A percentile compares a stretch with the other conserved stretches of the same genome.
These are phyloP conservation scores for Sphaerophoria rueppellii DNA, from an alignment of 2,888 invertebrate species.

Conservation along the genomic window DNA sequence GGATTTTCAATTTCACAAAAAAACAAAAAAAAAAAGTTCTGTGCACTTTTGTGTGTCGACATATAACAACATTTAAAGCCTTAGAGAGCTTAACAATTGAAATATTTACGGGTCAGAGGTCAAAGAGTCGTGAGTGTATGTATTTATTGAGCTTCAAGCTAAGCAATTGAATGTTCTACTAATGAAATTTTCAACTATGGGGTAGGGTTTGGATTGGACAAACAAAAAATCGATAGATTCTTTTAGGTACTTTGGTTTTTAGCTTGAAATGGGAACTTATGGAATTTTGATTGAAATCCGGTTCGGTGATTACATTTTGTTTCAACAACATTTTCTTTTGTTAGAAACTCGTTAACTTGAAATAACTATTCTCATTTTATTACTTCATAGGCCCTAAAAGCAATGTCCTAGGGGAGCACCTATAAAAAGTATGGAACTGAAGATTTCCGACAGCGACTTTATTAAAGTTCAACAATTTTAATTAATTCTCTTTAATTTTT, in stretches of 20 bases:
- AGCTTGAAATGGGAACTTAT: background rate
- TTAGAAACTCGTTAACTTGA: too few species aligned
- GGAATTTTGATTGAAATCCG: too few species aligned
- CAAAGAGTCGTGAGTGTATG: background rate
- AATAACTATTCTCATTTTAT: too few species aligned
- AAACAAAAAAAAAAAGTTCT: background rate
- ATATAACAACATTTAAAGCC: background rate
- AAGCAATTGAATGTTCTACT: background rate
- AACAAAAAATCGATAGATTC: background rate
- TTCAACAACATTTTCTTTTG: too few species aligned
- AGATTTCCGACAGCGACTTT: too few species aligned
- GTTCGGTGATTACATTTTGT: too few species aligned
- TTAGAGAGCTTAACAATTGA: constrained; percentile 10
- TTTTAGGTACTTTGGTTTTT: background rate
- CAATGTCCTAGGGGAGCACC: too few species aligned
- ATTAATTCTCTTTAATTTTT: too few species aligned
- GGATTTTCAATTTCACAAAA: constrained; percentile 8
- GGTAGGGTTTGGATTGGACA: background rate
- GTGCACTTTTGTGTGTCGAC: background rate
- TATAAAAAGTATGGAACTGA: too few species aligned
- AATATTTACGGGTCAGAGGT: constrained; percentile 1
- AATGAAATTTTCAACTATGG: background rate
- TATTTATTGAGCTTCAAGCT: background rate
- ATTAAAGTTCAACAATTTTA: too few species aligned
- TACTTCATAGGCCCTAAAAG: too few species aligned